Conservation (phyloP, 2,113 vertebrate species). For the Pipa parva region DNA sequence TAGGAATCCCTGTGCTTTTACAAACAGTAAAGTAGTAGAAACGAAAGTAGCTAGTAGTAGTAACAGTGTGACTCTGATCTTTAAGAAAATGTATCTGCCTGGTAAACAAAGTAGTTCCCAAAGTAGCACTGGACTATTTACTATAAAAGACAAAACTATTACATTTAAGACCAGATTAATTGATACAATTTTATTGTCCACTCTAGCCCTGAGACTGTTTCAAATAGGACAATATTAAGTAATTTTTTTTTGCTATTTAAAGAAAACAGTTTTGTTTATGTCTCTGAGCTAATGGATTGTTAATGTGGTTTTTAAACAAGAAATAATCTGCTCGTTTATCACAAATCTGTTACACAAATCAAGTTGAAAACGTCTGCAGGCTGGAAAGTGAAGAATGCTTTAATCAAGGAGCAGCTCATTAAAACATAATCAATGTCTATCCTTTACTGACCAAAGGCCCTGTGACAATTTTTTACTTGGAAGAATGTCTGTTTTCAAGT, state of each 20-base stretch:
- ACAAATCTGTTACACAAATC: conserved; percentile 34
- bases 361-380: conserved; percentile 28
- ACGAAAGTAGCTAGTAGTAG: no score
- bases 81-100: no score
- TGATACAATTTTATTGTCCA: no score
- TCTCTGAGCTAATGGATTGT: conserved; percentile 26
- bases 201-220: no score
- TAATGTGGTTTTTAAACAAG: conserved; percentile 45
- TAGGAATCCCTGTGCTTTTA: no score
- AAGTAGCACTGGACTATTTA: no score
- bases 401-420: conserved; percentile 31
- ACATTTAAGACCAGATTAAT: no score
- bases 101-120: no score
- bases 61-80: no score
- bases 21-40: no score
- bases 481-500: not conserved
- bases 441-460: conserved; percentile 22
- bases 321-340: conserved; percentile 22
- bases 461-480: conserved; percentile 13
- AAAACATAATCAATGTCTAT: conserved; percentile 27
- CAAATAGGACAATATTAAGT: no score
- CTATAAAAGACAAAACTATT: no score
- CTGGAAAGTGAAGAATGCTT: conserved; percentile 25
- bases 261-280: conserved; percentile 17
- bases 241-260: not conserved